These are phyloP conservation scores for Timema podura DNA, from an alignment of 2,888 invertebrate genomes.

Conservation along the genomic window DNA sequence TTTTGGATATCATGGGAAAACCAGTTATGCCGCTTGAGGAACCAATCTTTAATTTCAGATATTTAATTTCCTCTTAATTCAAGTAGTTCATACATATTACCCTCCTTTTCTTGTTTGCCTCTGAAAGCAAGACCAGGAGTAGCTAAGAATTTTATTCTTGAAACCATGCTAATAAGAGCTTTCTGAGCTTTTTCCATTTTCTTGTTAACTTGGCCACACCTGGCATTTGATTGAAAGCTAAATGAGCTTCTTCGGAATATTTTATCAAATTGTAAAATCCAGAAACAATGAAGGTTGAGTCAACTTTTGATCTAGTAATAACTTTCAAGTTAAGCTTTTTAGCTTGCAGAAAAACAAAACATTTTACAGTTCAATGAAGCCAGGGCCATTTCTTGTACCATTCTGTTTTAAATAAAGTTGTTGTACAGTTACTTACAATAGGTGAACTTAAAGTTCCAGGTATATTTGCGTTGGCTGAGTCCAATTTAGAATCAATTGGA, in stretches of 20 bases:
- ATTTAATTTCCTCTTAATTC: background rate
- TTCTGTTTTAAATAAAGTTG: no score
- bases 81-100: constrained; percentile 5
- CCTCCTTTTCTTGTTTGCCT: background rate
- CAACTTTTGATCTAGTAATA: no score
- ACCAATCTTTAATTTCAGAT: constrained; percentile 4
- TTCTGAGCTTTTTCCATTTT: constrained; percentile 1
- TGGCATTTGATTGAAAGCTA: background rate
- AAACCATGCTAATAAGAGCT: background rate
- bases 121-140: no score
- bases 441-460: no score
- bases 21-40: background rate
- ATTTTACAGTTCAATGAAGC: no score
- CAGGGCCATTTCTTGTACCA: no score
- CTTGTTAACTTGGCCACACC: background rate
- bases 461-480: no score
- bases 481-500: no score
- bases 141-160: background rate
- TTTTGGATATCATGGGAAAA: background rate
- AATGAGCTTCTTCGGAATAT: background rate
- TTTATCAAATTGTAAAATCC: constrained; percentile 3
- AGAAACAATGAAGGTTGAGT: no score
- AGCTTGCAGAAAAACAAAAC: no score
- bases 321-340: no score
- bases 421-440: no score